Evolutionary conservation across 1,140 invertebrate species (phyloP), one percentile per base, ranked within the genome.

Genomic region (Bombus picipes): DNA sequence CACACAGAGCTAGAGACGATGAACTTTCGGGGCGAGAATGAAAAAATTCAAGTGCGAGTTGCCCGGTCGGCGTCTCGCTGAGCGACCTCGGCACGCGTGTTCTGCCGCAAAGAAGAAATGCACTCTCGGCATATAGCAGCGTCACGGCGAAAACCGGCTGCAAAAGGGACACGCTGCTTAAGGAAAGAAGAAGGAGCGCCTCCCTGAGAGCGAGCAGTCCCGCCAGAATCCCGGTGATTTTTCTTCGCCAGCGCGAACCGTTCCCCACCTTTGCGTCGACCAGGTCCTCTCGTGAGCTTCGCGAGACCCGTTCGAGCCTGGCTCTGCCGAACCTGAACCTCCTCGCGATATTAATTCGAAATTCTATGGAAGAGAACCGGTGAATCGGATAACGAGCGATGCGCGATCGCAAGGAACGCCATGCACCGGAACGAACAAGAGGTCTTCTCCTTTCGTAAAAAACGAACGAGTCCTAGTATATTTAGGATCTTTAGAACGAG

Each of bases 101-200:
- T 70, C n/a, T 34, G 70, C 59, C 43, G 13, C 59, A 22, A 65
- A 53, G 47, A 72, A 79, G 82, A 77, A 79, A 78, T 37, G 39
- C 74, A 43, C 70, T 85, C 77, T 66, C 57, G 77, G 57, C 37
- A 37, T 62, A 32, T 53, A 43, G 70, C 57, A 32, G 12, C 53
- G 79, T 79, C 66, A 85, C 68, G 75, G 62, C 71, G 76, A 87
- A 87, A 87, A 87, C 81, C 85, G 85, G 85, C 85, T 86, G 73
- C 79, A 81, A 86, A 81, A 81, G 84, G 71, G 84, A 81, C 84
- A 74, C 41, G 85, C 85, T 86, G 43, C 25, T 83, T 83, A 87
- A 87, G 86, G 83, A 85, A 74, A 84, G 85, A 62, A 83, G 81
- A 59, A 79, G 71, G 59, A 62, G 39, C 34, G 18, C 18, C 37